Base-by-base conservation (phyloP, 2,113 vertebrate species). In the Macrotus californicus region DNA sequence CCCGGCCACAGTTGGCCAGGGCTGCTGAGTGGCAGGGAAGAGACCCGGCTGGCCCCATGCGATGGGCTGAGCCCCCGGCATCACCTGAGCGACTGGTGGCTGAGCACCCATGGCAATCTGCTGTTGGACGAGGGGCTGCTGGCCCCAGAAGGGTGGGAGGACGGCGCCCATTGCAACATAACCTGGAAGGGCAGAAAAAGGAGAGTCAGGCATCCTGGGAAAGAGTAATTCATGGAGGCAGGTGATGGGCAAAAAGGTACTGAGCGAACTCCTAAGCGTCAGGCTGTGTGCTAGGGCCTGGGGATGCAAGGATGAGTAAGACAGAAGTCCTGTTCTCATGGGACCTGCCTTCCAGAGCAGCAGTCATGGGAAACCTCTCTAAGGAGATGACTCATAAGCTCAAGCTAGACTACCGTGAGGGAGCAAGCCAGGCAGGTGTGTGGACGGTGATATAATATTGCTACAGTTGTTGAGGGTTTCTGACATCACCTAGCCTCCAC, bases 101-200 rank as follows among this genome's bases (percentile, higher is more conserved):
- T 98, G 98, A 94, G 98, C 98, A 98, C 98, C 98, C 96, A 99
- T 99, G 96, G 99, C 99, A 97, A 99, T 98, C 94, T 99, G 99
- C 95, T 99, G 98, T 97, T 99, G 99, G 96, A 99, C 99, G 13
- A 99, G 99, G 29, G 99, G 98, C 98, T 99, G 99, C 98, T 99
- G 99, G 97, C 99, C 99, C 99, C 99, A 99, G 98, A 99, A 99
- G 0, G 99, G 99, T 26, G 99, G 99, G 94, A 99, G 99, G 86
- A 99, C 99, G 73, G 99, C 99, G 98, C 99, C 99, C 99, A 99
- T 99, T 48, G 99, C 99, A 98, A 99, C 99, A 95, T 99, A 99
- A 99, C 99, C 99, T 99, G 69, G 52, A 91, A 73, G 61, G 26
- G 0, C n/a, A n/a, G 66, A 2, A n/a, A 7, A 15, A 76, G 0